Evolutionary conservation across 2,113 vertebrate species (phyloP), one percentile per base, ranked within the genome.

Genomic region (Poecile atricapillus): DNA sequence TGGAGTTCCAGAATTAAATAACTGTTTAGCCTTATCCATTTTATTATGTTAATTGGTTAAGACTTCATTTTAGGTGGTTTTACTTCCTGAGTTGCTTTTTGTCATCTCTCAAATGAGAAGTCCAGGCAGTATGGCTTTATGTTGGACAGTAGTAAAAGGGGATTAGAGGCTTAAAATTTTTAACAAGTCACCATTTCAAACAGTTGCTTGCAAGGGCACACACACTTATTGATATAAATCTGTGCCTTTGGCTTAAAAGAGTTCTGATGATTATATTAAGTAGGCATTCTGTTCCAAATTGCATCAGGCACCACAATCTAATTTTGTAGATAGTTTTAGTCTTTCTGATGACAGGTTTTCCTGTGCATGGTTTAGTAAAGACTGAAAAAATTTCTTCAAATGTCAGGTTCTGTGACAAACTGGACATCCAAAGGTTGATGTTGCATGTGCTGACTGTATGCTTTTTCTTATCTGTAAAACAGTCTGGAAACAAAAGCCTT

Each of bases 201-300:
- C 33, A 46, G 43, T 77, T 94, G 63, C 68, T 94, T 80, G 28
- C 39, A 75, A 44, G 71, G 47, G 62, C 43, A 37, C 79, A 52
- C 67, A 80, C 67, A 67, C 71, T 55, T 94, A 75, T 94, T 24
- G 93, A 93, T 96, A 96, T 90, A 46, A 79, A 91, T 95, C 93
- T 88, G 14, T 92, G 87, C 93, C 91, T 94, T 53, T 87, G 93
- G 92, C 71, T 78, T 93, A 52, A 87, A 74, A 56, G 89, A 71
- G 19, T 93, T 83, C 59, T 93, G 64, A 64, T 88, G 63, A 69
- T 94, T 74, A 44, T 70, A 69, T 92, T 50, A 91, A 95, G 47
- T 86, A 94, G 88, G 52, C 46, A 65, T 92, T 95, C 35, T 9
- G 21, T 77, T 93, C 59, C 93, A 55, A 93, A 94, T 83, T 88